Base-by-base conservation (phyloP, 1,140 invertebrate genomes). In the Stratiolaelaps scimitus region DNA sequence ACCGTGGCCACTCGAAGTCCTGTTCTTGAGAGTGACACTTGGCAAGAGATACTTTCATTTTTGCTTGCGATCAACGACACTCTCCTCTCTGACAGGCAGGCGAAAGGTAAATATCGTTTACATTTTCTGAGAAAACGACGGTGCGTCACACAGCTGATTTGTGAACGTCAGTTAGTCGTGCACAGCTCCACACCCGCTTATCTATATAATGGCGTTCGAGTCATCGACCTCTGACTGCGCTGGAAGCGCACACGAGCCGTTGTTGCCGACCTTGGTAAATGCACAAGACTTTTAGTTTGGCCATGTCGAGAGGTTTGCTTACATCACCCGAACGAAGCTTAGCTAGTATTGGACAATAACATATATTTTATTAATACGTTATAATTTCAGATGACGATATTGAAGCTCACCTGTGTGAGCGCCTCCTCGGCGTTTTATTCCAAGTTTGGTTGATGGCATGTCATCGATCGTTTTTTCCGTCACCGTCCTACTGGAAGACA, bases 361-460 rank as follows among this genome's bases (percentile, higher is more conserved):
- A 56, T 40, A 17, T 66, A 17, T 13, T 7, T 64, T 34, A 30
- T 26, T 28, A 6, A n/a, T 65, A 34, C 30, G 34, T 65, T 67
- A 17, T 65, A 26, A 65, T 40, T 64, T 68, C 72, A 40, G 19
- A 67, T 81, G 90, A 93, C 76, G 89, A 93, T 75, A 89, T 91
- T 56, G 91, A 91, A 0, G 91, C 94, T 74, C 90, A 96, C 72
- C 77, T 98, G 23, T 94, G 91, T 76, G 90, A 96, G 74, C 77
- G 93, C 56, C 89, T 96, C 43, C 78, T 98, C 7, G 89, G 87
- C 67, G 92, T 94, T 29, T 80, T 98, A 19, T 89, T 96, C 75
- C 90, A 96, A 78, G 85, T 96, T 1, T 97, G 92, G 92, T 78
- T 97, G 26, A 76, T 93, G 23, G 89, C 92, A 0, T 97, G 92